Evolutionary conservation across 2,888 invertebrate species (phyloP), one percentile per base, ranked within the genome.

Genomic region (Agrochola lychnidis): DNA sequence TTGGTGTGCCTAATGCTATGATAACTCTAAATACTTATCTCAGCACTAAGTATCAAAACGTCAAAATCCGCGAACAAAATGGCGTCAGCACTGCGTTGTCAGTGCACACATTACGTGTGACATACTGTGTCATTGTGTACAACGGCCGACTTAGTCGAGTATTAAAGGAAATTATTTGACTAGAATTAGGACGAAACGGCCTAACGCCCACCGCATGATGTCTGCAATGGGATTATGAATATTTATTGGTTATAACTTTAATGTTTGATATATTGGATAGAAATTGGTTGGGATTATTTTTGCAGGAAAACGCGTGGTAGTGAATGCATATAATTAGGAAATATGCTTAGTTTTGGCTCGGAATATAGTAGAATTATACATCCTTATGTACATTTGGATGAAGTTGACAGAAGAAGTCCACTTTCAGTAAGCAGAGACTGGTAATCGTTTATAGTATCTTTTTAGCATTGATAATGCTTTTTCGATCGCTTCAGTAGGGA

Each of bases 91-190:
- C 74, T 36, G 79, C 86, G 93, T 94, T 96, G 96, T 96, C 95
- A 95, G 90, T 90, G 93, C 93, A 94, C 95, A 94, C 96, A 96
- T 96, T 96, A 96, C 92, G 91, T 91, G 95, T 96, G 94, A 96
- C 94, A 95, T 96, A 96, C 92, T 93, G 93, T 90, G 88, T 94
- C 90, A 95, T 95, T 95, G 95, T 95, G 89, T 91, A 90, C 90
- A 91, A 94, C 93, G 93, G 90, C 91, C 93, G 93, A 94, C 94
- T 95, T 92, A 94, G 92, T 91, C 87, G 90, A 90, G 93, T 93
- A 94, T 94, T 93, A 92, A 92, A 89, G 89, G 89, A 91, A 95
- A 92, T 94, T 95, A 95, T 95, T 94, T 90, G 88, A 85, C 88
- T 86, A 83, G 90, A 89, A 89, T 89, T 89, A 90, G 89, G 90